A percentile compares a stretch with the other conserved stretches of the same genome.
Conservation (phyloP, 2,113 vertebrate genomes). For the Poeciliopsis retropinna region DNA sequence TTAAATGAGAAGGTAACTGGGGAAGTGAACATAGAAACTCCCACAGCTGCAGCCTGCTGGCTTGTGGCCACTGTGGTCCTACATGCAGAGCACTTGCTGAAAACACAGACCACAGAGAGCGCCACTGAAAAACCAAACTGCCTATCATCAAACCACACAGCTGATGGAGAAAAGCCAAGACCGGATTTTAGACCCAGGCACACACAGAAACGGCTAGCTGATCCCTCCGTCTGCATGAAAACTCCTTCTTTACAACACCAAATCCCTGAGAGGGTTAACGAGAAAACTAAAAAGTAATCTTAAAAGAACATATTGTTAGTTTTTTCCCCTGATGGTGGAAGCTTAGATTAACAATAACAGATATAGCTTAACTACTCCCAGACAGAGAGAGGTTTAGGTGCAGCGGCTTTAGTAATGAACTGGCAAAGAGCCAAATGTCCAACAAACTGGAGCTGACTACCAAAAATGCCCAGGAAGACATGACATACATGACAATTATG, state of each 20-base stretch:
- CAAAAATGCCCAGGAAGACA: slow-evolving; percentile 63
- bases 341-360: slow-evolving; percentile 22
- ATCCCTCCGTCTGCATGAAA: slow-evolving; percentile 15
- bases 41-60: slow-evolving; percentile 29
- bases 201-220: slow-evolving; percentile 6
- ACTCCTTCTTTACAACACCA: slow-evolving; percentile 17
- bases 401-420: slow-evolving; percentile 58
- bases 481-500: slow-evolving; percentile 64
- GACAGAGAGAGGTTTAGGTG: slow-evolving; percentile 19
- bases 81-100: slow-evolving; percentile 27
- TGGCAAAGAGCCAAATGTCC: slow-evolving; percentile 50
- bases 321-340: slow-evolving; percentile 13
- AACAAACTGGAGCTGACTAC: slow-evolving; percentile 60
- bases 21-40: slow-evolving; percentile 16
- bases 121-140: slow-evolving; percentile 38
- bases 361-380: slow-evolving; percentile 38
- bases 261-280: slow-evolving; percentile 1
- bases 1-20: slow-evolving; percentile 16
- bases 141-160: slow-evolving; percentile 53
- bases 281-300: background rate
- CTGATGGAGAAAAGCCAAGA: slow-evolving; percentile 31
- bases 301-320: background rate
- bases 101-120: slow-evolving; percentile 58
- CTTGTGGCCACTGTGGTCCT: slow-evolving; percentile 45
- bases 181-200: slow-evolving; percentile 16